A percentile compares a stretch with the other conserved stretches of the same genome.
phyloP scores from a whole-genome alignment of 1,140 invertebrate species.

The Drosophila ogumai region DNA sequence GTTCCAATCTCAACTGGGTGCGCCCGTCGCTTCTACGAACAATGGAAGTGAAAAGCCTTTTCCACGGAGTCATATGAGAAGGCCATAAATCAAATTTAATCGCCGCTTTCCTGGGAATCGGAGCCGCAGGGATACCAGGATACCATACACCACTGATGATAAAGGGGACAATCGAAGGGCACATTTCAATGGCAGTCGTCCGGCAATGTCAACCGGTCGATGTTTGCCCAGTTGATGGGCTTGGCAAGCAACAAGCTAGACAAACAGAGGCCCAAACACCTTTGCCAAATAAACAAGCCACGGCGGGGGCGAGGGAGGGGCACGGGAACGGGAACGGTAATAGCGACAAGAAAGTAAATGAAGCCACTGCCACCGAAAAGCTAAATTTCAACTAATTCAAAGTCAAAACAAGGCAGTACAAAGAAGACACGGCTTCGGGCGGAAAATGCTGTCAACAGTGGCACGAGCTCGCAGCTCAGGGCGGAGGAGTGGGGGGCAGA shows the following conservation, averaged over 20 bases:
- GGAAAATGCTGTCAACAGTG: constrained; percentile 58
- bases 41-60: constrained; percentile 5
- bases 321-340: constrained; percentile 2
- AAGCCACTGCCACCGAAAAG: constrained; percentile 59
- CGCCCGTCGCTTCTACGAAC: not conserved
- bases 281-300: constrained; percentile 33
- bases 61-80: constrained; percentile 4
- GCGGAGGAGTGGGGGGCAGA: not conserved
- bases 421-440: constrained; percentile 31
- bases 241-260: constrained; percentile 29
- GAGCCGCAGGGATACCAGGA: not conserved
- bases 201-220: not conserved
- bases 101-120: constrained; percentile 17
- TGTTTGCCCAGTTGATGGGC: constrained; percentile 47
- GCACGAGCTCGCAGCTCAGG: constrained; percentile 18
- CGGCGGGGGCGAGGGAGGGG: not conserved
- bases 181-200: constrained; percentile 1
- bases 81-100: constrained; percentile 27
- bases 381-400: constrained; percentile 66
- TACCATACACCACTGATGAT: not conserved
- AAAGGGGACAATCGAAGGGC: constrained; percentile 1
- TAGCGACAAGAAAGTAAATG: constrained; percentile 36
- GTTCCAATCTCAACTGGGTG: constrained; percentile 14
- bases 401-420: constrained; percentile 50
- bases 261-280: constrained; percentile 44